Base-by-base conservation (phyloP, 2,888 invertebrate species). In the Clistopyga incitator region DNA sequence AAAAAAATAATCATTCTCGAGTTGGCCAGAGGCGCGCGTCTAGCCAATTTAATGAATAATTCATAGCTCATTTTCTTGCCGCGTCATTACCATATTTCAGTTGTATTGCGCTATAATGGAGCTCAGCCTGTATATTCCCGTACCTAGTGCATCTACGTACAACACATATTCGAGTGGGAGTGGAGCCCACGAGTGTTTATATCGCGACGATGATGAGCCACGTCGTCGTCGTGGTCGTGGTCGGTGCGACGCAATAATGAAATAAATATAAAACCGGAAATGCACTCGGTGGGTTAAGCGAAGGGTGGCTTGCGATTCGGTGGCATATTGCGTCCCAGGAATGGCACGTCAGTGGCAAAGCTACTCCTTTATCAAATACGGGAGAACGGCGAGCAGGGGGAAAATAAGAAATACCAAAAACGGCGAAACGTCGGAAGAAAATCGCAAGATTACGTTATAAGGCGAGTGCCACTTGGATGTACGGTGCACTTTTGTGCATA, bases 31-130 rank as follows among this genome's bases (percentile, higher is more conserved):
- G 45, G 64, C 59, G 56, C 76, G 77, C 70, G 72, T 78, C 81
- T 64, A 76, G 75, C 84, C 84, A 76, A 84, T 84, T 71, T 81
- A 81, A 84, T 84, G 84, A 84, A 84, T 84, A 78, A 84, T 84
- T 84, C 81, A 84, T 81, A 78, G 81, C 78, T 84, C 81, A 84
- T 84, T 84, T 84, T 84, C 81, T 81, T 81, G 71, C 71, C 84
- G 81, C 61, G 78, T 81, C 75, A 81, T 84, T 84, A 84, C 81
- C 81, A 78, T 84, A 81, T 84, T 84, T 84, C 78, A 81, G 78
- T 84, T 71, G 71, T 76, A 56, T 71, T 67, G 45, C 52, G 42
- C 67, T 61, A 70, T 77, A 61, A 59, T 47, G 50, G 50, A 75
- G 59, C 68, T 50, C 68, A 42, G 65, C 78, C 23, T 75, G 65